Evolutionary conservation across 1,140 invertebrate genomes (phyloP).

Genomic region (Hyphantria cunea): DNA sequence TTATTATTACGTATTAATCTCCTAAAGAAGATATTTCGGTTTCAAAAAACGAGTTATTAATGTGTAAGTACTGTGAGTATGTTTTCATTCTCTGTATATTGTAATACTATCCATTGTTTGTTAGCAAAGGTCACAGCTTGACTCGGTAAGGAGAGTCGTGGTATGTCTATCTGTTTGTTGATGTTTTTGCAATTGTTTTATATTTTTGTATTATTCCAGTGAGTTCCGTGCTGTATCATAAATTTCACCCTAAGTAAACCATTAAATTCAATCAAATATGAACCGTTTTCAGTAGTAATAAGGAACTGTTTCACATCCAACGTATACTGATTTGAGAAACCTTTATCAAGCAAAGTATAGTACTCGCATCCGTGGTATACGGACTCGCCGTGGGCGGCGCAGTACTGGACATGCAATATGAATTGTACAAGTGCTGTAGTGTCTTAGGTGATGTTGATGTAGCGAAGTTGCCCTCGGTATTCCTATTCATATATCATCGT

Average conservation of each 20-base stretch:
- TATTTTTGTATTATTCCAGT: slow-evolving; percentile 65
- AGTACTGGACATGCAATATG: slow-evolving; percentile 74
- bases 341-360: background rate
- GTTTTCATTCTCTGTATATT: slow-evolving; percentile 40
- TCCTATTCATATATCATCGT: slow-evolving; percentile 30
- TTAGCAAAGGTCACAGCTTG: slow-evolving; percentile 61
- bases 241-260: too few species aligned
- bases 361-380: slow-evolving; percentile 48
- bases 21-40: too few species aligned
- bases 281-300: too few species aligned
- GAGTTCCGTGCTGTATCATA: background rate
- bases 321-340: too few species aligned
- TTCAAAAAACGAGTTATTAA: too few species aligned
- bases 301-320: too few species aligned
- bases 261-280: too few species aligned
- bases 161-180: slow-evolving; percentile 55
- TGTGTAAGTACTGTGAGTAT: slow-evolving; percentile 25
- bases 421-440: slow-evolving; percentile 64
- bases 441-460: slow-evolving; percentile 29
- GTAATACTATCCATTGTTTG: slow-evolving; percentile 40
- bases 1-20: too few species aligned
- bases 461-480: slow-evolving; percentile 13
- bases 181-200: slow-evolving; percentile 74
- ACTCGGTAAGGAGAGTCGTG: slow-evolving; percentile 57
- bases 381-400: slow-evolving; percentile 71